Conservation (phyloP, 1,140 invertebrate genomes). For the honey bee (Apis mellifera) region Amel_HAv3.1 CM009939.2:10734001-10734500, state of each 20-base stretch:
- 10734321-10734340: constrained; percentile 73
- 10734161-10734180: constrained; percentile 93
- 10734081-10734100: constrained; percentile 90
- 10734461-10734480: constrained; percentile 40
- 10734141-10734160: constrained; percentile 91
- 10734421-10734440: constrained; percentile 37
- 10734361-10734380: constrained; percentile 58
- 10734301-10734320: constrained; percentile 80
- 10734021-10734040: not conserved
- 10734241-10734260: constrained; percentile 83
- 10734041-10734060: constrained; percentile 64
- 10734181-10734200: constrained; percentile 90
- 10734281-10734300: constrained; percentile 76
- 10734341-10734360: constrained; percentile 34
- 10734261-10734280: constrained; percentile 76
- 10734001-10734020: too few species aligned
- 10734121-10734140: constrained; percentile 90
- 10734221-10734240: constrained; percentile 88
- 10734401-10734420: constrained; percentile 53
- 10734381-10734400: constrained; percentile 58
- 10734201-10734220: constrained; percentile 91
- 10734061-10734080: constrained; percentile 83
- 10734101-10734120: constrained; percentile 90
- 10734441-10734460: not conserved
- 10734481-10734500: constrained; percentile 28